phyloP scores from a whole-genome alignment of 2,797 vertebrate species.

The Kryptopterus vitreolus region DNA sequence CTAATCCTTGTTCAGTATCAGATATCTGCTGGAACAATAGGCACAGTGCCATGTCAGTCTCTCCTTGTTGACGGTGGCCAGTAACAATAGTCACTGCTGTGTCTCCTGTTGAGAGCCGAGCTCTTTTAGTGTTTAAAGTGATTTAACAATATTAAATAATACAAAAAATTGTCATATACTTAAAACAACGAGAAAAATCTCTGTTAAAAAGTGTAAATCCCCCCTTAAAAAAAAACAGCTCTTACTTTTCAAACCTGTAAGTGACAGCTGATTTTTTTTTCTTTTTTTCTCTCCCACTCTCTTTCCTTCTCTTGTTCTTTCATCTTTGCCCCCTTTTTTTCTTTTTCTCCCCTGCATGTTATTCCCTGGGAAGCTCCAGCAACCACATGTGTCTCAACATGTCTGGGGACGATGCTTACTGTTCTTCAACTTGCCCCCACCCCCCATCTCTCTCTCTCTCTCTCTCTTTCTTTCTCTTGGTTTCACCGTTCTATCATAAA shows the following conservation, averaged over 20 bases:
- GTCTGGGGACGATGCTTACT: constrained; percentile 47
- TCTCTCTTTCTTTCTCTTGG: not conserved
- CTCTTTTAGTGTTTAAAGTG: constrained; percentile 30
- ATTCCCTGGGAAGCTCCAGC: constrained; percentile 55
- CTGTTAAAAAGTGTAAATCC: constrained; percentile 26
- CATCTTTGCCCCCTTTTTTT: constrained; percentile 30
- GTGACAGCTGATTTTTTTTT: constrained; percentile 28
- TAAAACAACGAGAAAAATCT: constrained; percentile 15
- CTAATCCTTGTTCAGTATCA: constrained; percentile 52
- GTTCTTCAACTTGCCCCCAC: constrained; percentile 32
- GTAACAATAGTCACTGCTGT: constrained; percentile 33
- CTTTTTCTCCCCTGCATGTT: constrained; percentile 50
- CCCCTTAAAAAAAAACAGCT: constrained; percentile 33
- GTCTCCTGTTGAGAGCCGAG: constrained; percentile 30
- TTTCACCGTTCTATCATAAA: constrained; percentile 30
- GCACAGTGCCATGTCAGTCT: constrained; percentile 46
- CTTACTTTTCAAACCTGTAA: constrained; percentile 43
- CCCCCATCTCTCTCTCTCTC: too few species aligned
- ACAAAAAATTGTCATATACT: constrained; percentile 2
- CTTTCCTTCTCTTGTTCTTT: constrained; percentile 37
- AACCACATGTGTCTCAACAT: constrained; percentile 56
- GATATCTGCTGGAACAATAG: constrained; percentile 50
- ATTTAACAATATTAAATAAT: constrained; percentile 41
- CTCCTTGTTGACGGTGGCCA: constrained; percentile 48
- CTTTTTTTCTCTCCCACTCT: constrained; percentile 13